Conservation (phyloP, 1,140 invertebrate genomes). For the Mercenaria mercenaria region DNA sequence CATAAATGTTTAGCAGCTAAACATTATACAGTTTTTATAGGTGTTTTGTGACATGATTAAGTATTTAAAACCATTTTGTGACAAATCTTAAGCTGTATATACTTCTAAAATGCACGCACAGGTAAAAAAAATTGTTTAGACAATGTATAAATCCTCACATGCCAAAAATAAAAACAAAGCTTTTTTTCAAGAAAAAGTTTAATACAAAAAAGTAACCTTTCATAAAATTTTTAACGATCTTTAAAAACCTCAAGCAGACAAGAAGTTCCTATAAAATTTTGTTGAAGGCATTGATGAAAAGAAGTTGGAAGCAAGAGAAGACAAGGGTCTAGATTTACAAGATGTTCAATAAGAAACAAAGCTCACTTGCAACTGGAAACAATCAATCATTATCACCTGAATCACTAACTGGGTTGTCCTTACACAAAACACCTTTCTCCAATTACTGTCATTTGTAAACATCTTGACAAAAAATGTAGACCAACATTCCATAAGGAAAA, state of each 20-base stretch:
- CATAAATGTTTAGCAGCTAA: not conserved
- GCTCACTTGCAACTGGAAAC: not conserved
- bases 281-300: too few relatives aligned
- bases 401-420: not conserved
- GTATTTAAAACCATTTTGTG: not conserved
- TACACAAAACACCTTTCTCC: constrained; percentile 8
- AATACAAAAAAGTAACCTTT: too few relatives aligned
- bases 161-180: too few relatives aligned
- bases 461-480: not conserved
- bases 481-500: not conserved
- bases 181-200: too few relatives aligned
- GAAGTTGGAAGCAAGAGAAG: not conserved
- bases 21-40: not conserved
- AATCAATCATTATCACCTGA: not conserved
- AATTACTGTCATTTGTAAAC: constrained; percentile 17
- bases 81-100: not conserved
- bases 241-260: too few relatives aligned
- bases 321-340: not conserved
- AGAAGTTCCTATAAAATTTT: too few relatives aligned
- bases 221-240: too few relatives aligned
- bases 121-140: too few relatives aligned
- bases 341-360: constrained; percentile 23
- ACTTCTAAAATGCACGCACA: not conserved
- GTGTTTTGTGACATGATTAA: not conserved
- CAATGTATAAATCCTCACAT: too few relatives aligned